Evolutionary conservation across 2,797 vertebrate species (phyloP), one percentile per base, ranked within the genome.

Genomic region (Tadarida brasiliensis): DNA sequence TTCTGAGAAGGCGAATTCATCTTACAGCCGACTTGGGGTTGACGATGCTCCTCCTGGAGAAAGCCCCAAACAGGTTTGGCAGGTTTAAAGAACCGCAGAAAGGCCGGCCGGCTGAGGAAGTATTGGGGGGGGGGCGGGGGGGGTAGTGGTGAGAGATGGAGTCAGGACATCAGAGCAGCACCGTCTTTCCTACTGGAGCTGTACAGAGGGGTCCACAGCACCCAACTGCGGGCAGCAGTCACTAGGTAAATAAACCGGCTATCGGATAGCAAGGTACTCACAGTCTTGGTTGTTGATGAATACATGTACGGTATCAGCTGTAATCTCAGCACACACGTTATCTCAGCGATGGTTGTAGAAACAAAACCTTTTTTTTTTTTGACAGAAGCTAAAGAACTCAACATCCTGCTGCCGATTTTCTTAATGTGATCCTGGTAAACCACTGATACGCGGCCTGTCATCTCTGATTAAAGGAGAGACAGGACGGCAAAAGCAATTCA

Each of bases 1-100:
- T 70, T 76, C 47, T 81, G 22, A 74, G 11, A 44, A n/a, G 56
- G n/a, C 33, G 33, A 78, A 26, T 57, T n/a, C 11, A 71, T 20
- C 24, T 78, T 47, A 54, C 19, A 56, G 61, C 78, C 67, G 47
- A 7, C 16, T 24, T 22, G 30, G 47, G 39, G 47, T 35, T 73
- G 76, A 20, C 19, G 11, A 33, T 2, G 3, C 26, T 81, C 14
- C 67, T 74, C 5, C 17, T 20, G 8, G 78, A 70, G 68, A 91
- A 92, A 92, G 68, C 49, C 68, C 85, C 51, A 78, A 86, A 93
- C 70, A 90, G 33, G 78, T 94, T 84, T 83, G 68, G 33, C 93
- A 57, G 56, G 90, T 96, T 70, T 22, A 51, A 63, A 65, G 57
- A 87, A 12, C 6, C 6, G n/a, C 22, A 30, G 35, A 63, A 70